These are phyloP conservation scores for Ceratotherium simum DNA, from an alignment of 2,113 vertebrate genomes.

Conservation along the genomic window DNA sequence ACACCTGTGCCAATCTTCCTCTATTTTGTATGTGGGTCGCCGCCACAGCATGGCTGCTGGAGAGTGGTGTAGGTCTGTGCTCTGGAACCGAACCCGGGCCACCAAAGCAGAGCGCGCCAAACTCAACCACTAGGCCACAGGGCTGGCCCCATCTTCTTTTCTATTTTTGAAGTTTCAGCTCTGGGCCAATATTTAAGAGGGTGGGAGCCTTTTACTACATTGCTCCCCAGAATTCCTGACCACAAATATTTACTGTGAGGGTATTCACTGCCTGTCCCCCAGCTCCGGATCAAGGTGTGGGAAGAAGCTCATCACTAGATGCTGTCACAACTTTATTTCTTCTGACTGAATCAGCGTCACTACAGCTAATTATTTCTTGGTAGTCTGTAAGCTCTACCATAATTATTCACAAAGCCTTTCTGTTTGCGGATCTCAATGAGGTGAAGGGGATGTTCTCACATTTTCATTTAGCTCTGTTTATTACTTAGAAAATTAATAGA, in stretches of 20 bases:
- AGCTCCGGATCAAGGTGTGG: neutral
- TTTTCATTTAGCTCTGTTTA: neutral
- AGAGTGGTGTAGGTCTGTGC: too few relatives aligned
- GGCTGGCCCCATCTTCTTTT: too few relatives aligned
- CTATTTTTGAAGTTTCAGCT: neutral
- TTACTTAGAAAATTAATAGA: neutral
- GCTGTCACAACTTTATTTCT: neutral
- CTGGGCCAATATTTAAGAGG: neutral
- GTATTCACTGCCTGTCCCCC: rapidly evolving
- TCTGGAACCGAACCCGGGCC: too few relatives aligned
- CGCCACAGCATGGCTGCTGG: too few relatives aligned
- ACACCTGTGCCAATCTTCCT: too few relatives aligned
- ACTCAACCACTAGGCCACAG: too few relatives aligned
- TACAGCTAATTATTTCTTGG: neutral
- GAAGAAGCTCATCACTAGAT: neutral
- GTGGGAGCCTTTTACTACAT: neutral
- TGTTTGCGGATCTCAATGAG: neutral
- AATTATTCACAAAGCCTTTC: neutral
- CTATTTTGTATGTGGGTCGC: too few relatives aligned
- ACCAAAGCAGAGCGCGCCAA: too few relatives aligned
- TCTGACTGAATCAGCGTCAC: neutral
- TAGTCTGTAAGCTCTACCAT: neutral
- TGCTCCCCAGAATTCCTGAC: neutral
- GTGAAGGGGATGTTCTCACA: neutral
- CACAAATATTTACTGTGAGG: neutral